Conservation (phyloP, 2,888 invertebrate species). For the Polymixis lichenea region DNA sequence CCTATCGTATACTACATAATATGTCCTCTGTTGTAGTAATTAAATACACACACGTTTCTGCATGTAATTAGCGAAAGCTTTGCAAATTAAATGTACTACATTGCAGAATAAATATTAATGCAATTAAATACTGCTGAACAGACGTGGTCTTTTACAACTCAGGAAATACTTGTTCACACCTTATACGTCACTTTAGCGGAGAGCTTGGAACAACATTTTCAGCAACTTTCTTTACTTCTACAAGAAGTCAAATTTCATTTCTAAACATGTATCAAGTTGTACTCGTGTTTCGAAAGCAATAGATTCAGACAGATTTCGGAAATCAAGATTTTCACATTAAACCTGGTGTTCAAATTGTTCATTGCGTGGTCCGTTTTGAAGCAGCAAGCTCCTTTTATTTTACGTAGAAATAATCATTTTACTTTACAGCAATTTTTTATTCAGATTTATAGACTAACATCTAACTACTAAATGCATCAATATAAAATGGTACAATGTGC, state of each 20-base stretch:
- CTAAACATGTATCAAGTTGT: not conserved
- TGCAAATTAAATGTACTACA: slow-evolving; percentile 3
- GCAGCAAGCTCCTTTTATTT: not conserved
- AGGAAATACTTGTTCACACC: not conserved
- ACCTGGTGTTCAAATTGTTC: not conserved
- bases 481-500: not conserved
- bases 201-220: slow-evolving; percentile 3
- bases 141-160: slow-evolving; percentile 11
- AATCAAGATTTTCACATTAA: not conserved
- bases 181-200: not conserved
- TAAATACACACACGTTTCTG: slow-evolving; percentile 30
- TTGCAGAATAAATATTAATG: not conserved
- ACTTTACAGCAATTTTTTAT: slow-evolving; percentile 11
- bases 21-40: slow-evolving; percentile 34
- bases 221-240: not conserved
- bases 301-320: not conserved
- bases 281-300: not conserved
- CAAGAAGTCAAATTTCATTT: not conserved
- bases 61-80: slow-evolving; percentile 21
- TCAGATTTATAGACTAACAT: not conserved
- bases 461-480: slow-evolving; percentile 3
- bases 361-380: too few relatives aligned
- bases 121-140: not conserved
- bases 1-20: slow-evolving; percentile 29
- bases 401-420: not conserved